Base-by-base conservation (phyloP, 2,888 invertebrate genomes). In the Chirona hameri region DNA sequence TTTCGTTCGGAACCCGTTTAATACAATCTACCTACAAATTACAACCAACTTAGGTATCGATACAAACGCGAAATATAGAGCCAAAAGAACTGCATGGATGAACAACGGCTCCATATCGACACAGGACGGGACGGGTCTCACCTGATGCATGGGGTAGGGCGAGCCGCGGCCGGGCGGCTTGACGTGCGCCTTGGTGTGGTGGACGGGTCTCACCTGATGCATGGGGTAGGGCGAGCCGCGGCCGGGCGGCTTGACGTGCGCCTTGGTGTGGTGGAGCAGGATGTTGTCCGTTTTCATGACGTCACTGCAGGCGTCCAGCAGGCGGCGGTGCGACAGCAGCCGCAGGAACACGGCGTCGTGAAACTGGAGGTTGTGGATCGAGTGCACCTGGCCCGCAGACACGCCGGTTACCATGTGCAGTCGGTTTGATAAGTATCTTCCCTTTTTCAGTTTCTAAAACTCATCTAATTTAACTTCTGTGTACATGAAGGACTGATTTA, bases 151-250 rank as follows among this genome's bases (percentile, higher is more conserved):
- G 1, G 91, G 89, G 85, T 91, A 91, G 0, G 91, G 90, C 0
- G 91, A 90, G 0, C 91, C 91, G 24, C 89, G 90, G 83, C 90
- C 90, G 0, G 91, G 91, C 0, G 91, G 91, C 84, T 91, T 91
- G 57, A 89, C 87, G 83, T 91, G 91, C 0, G 91, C 91, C 86
- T 91, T 91, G 4, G 91, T 91, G 86, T 91, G 91, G 86, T 91
- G 91, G n/a, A n/a, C n/a, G 9, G 57, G 15, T n/a, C 83, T 83
- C 83, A 90, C 90, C 89, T 90, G 90, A 84, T 91, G 91, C 90
- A 91, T 91, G 1, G 91, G 89, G 85, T 91, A 91, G 0, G 91
- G 90, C 0, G 91, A 90, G 0, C 91, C 91, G 24, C 89, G 90
- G 83, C 90, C 90, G 0, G 91, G 91, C 0, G 91, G 91, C 84